Conservation (phyloP, 2,888 invertebrate species). For the Protodeltote pygarga region DNA sequence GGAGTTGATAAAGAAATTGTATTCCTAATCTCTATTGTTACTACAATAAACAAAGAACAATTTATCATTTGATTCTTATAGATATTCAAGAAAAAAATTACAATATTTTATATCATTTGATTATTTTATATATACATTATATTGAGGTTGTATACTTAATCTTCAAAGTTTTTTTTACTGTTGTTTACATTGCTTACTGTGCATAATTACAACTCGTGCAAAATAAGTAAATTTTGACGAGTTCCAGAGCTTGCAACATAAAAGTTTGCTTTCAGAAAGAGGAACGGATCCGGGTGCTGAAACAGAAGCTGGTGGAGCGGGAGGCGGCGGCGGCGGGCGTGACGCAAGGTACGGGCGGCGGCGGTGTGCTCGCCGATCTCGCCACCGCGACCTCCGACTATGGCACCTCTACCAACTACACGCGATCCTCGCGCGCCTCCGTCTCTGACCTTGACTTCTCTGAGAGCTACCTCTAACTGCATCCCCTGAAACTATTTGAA, state of each 20-base stretch:
- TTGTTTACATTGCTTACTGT: conserved; percentile 29
- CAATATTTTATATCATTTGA: no score
- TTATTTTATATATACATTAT: no score
- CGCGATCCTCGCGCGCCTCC: conserved; percentile 93
- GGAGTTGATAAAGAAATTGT: no score
- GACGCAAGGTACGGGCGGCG: conserved; percentile 90
- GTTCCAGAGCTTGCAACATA: conserved; percentile 5
- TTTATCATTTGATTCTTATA: no score
- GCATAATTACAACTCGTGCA: conserved; percentile 25
- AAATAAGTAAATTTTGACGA: conserved; percentile 25
- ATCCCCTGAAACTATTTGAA: conserved; percentile 5
- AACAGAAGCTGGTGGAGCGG: conserved; percentile 93
- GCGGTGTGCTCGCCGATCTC: conserved; percentile 91
- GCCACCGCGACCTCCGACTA: conserved; percentile 92
- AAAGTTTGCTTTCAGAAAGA: conserved; percentile 90
- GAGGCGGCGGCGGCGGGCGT: conserved; percentile 89
- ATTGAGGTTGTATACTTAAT: no score
- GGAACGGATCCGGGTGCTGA: conserved; percentile 93
- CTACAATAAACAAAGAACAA: no score
- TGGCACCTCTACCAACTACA: conserved; percentile 93
- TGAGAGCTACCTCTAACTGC: conserved; percentile 92
- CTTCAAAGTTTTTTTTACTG: no score
- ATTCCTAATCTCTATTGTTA: no score
- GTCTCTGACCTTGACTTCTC: conserved; percentile 96
- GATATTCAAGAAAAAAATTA: no score